Base-by-base conservation (phyloP, 2,113 vertebrate genomes). In the Gobiocypris rarus region DNA sequence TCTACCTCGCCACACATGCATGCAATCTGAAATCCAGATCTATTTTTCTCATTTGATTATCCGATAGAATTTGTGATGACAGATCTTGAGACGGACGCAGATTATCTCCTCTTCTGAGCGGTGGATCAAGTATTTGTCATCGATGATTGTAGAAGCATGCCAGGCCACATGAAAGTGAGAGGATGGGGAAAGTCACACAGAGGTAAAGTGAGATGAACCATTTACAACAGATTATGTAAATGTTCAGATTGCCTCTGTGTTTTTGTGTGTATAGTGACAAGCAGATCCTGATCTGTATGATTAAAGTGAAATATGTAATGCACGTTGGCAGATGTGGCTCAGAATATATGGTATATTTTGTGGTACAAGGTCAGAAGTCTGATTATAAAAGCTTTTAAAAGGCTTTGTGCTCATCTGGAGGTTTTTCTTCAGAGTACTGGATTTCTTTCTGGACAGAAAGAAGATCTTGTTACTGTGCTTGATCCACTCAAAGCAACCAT, bases 341-440 rank as follows among this genome's bases (percentile, higher is more conserved):
- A 34, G 50, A 19, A 70, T 70, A 43, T 70, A 28, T 6, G 0
- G 9, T 28, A 52, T 9, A 5, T 45, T 75, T 54, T 26, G 15
- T 31, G 15, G 15, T 17, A 31, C 26, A 34, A 54, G 74, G 50
- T 75, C 48, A 75, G 3, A 31, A 31, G 45, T 54, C 8, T 54
- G 45, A 52, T 75, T 52, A 52, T 28, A 54, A 54, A 50, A 50
- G 69, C 69, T 73, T 73, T 45, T 45, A 71, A 45, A 43, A 43
- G 19, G 34, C 17, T 41, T 70, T 70, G 34, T 70, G 38, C 17
- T 71, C 38, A 2, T n/a, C 17, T 71, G 67, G 34, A 43, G 69
- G 17, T n/a, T 71, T 43, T 71, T 43, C 69, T 41, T 69, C 34
- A 41, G 19, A 19, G 31, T 10, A 14, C 14, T 22, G 17, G 17